Percentiles rank a stretch among this genome's conserved stretches.
These are phyloP conservation scores for Sebastes nivosus DNA, from an alignment of 2,797 vertebrate species.

Conservation along the genomic window DNA sequence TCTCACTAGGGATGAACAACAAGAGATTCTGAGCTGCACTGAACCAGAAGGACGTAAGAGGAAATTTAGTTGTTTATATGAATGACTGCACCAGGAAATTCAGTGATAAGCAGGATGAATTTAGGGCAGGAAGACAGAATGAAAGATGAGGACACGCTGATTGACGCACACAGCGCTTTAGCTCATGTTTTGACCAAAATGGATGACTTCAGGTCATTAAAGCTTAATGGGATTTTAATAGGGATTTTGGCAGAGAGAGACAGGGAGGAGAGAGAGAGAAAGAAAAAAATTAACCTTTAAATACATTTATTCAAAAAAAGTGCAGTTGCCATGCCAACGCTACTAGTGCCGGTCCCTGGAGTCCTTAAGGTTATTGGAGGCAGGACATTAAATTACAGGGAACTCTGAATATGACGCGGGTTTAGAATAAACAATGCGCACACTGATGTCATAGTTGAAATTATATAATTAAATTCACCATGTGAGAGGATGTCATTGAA, in stretches of 20 bases:
- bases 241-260: conserved; percentile 11
- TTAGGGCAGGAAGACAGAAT: conserved; percentile 11
- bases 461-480: neutral
- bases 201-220: conserved; percentile 41
- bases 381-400: conserved; percentile 34
- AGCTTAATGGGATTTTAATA: conserved; percentile 54
- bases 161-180: neutral
- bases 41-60: neutral
- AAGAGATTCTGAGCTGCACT: neutral
- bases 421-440: conserved; percentile 14
- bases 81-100: conserved; percentile 9
- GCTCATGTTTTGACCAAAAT: conserved; percentile 20
- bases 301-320: conserved; percentile 18
- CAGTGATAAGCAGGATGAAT: conserved; percentile 32
- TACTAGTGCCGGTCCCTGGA: neutral
- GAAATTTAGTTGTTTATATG: conserved; percentile 1
- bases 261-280: neutral
- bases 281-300: conserved; percentile 11
- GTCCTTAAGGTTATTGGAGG: conserved; percentile 30
- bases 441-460: neutral
- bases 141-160: conserved; percentile 2
- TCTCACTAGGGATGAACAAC: neutral
- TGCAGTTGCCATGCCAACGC: conserved; percentile 74
- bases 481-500: neutral
- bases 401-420: conserved; percentile 23